Conservation (phyloP, 2,888 invertebrate species). For the Harpalus rubripes region DNA sequence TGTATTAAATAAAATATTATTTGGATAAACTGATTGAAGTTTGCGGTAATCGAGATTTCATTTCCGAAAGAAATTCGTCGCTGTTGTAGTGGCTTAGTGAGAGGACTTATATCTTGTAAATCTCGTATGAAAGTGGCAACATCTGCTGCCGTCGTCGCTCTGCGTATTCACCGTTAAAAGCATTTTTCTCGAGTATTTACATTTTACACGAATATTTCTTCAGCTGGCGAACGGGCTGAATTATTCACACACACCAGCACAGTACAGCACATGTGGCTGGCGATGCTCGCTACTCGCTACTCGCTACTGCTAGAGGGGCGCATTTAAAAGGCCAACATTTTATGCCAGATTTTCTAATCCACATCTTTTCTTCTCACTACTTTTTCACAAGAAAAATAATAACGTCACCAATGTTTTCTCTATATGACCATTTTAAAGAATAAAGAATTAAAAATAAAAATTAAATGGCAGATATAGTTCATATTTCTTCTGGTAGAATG, state of each 20-base stretch:
- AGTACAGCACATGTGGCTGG: slow-evolving; percentile 41
- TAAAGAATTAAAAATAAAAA: too few relatives aligned
- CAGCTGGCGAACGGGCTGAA: slow-evolving; percentile 62
- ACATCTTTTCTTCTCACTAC: slow-evolving; percentile 6
- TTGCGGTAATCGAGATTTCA: neutral
- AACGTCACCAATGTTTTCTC: neutral
- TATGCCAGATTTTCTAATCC: slow-evolving; percentile 42
- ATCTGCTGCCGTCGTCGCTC: slow-evolving; percentile 51
- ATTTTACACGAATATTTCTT: slow-evolving; percentile 66
- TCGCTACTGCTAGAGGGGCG: neutral
- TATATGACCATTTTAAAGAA: neutral
- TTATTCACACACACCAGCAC: slow-evolving; percentile 54
- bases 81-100: slow-evolving; percentile 41
- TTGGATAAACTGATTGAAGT: neutral
- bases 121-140: slow-evolving; percentile 65
- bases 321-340: slow-evolving; percentile 28
- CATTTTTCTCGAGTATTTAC: slow-evolving; percentile 67
- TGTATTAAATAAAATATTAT: neutral
- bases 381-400: slow-evolving; percentile 12
- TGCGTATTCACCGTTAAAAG: slow-evolving; percentile 65
- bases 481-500: too few relatives aligned
- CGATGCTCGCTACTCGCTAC: neutral
- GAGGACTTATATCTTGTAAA: slow-evolving; percentile 63
- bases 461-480: too few relatives aligned
- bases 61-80: neutral